Evolutionary conservation across 2,113 vertebrate species (phyloP), one percentile per base, ranked within the genome.

Genomic region (Toxotes jaculatrix): DNA sequence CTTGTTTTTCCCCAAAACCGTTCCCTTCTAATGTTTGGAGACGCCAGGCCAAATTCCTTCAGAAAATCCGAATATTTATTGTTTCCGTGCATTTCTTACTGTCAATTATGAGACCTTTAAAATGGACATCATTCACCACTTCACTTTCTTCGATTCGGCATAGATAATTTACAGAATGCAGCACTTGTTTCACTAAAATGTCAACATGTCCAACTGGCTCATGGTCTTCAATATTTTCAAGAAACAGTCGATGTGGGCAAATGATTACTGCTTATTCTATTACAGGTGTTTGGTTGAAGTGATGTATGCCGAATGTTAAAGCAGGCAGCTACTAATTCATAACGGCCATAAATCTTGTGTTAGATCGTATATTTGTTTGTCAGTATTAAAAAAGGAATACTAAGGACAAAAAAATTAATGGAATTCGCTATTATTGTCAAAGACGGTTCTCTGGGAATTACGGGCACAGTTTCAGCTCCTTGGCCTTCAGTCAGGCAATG

Each of bases 281-380:
- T 12, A 32, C 4, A n/a, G 4, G 13, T 36, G 27, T 45, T 42
- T 34, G 19, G 5, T 55, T 21, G 0, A 62, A 0, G 3, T 2
- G 17, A 12, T 34, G 17, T 17, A 9, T 38, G 65, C 34, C 5
- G 27, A 34, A 60, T 23, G 5, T 49, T 36, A 2, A 11, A 51
- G 3, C 1, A 17, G 19, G 21, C 3, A 1, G 7, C 23, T 3
- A 34, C 0, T 17, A 8, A 61, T 10, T 38, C 1, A 53, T n/a
- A 64, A 42, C 4, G 3, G 1, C 3, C 0, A 3, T 2, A 27
- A 0, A 12, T 19, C 0, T 31, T 9, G 23, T 21, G 62, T 5
- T n/a, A 16, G 1, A 56, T 4, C 1, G 1, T 11, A 4, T 19
- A 14, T n/a, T 13, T 0, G 40, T 17, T 11, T 14, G 11, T 34